phyloP scores from a whole-genome alignment of 2,797 vertebrate species.

The Pampus argenteus region DNA sequence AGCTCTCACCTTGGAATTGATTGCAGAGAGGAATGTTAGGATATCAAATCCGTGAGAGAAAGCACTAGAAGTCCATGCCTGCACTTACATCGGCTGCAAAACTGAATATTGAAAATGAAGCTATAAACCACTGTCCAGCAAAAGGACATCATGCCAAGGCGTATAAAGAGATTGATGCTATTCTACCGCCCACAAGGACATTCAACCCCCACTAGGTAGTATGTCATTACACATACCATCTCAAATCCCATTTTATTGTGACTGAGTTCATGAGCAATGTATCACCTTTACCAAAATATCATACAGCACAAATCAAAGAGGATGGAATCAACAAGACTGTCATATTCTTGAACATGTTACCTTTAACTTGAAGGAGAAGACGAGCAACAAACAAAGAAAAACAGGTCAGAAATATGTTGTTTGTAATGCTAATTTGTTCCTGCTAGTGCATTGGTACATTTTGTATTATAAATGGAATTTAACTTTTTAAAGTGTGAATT shows the following conservation, averaged over 20 bases:
- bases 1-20: conserved; percentile 51
- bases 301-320: not conserved
- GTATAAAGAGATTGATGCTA: not conserved
- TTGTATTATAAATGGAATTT: too few species aligned
- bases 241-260: not conserved
- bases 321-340: not conserved
- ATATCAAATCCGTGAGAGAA: conserved; percentile 46
- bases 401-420: not conserved
- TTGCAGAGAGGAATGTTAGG: conserved; percentile 36
- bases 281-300: not conserved
- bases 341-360: not conserved
- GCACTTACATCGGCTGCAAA: not conserved
- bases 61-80: conserved; percentile 35
- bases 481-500: too few species aligned
- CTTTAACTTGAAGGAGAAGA: not conserved
- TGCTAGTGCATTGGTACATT: too few species aligned
- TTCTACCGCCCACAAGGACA: not conserved
- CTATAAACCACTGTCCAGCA: not conserved
- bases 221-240: too few species aligned
- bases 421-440: not conserved
- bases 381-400: not conserved
- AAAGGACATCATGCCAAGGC: not conserved
- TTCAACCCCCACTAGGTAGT: too few species aligned
- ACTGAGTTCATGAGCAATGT: not conserved
- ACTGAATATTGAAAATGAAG: not conserved